Conservation (phyloP, 2,888 invertebrate genomes). For the Mallateleia sp. region DNA sequence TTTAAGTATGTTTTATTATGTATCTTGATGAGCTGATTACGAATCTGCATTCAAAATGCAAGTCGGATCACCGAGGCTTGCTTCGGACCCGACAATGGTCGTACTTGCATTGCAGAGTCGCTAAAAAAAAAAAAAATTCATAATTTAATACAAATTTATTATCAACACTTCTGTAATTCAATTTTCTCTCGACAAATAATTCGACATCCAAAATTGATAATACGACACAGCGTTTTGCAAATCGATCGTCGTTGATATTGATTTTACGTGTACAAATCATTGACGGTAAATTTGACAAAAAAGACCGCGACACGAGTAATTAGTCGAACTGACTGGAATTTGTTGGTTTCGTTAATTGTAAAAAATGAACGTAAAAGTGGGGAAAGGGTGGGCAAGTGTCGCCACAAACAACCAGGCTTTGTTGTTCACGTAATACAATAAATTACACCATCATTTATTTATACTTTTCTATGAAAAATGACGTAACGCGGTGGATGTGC, state of each 20-base stretch:
- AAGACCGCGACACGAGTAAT: conserved; percentile 61
- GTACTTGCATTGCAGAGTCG: too few species aligned
- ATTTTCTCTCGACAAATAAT: conserved; percentile 44
- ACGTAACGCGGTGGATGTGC: conserved; percentile 85
- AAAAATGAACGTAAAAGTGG: not conserved
- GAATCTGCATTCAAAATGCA: too few species aligned
- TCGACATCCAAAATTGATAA: conserved; percentile 42
- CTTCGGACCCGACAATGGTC: too few species aligned
- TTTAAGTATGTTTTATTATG: too few species aligned
- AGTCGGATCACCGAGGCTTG: too few species aligned
- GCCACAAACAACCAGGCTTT: conserved; percentile 85
- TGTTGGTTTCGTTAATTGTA: not conserved
- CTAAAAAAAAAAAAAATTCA: conserved; percentile 54
- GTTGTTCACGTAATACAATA: conserved; percentile 83
- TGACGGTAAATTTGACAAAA: conserved; percentile 45
- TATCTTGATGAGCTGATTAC: too few species aligned
- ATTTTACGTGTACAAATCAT: conserved; percentile 25
- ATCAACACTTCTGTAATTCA: conserved; percentile 47
- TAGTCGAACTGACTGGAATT: conserved; percentile 56
- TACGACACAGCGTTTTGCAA: conserved; percentile 15
- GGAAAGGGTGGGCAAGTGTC: conserved; percentile 63
- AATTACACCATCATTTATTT: conserved; percentile 86
- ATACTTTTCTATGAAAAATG: conserved; percentile 82
- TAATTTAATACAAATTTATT: conserved; percentile 63
- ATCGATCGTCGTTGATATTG: not conserved